Evolutionary conservation across 2,113 vertebrate species (phyloP).

Genomic region (Herpailurus yagouaroundi): DNA sequence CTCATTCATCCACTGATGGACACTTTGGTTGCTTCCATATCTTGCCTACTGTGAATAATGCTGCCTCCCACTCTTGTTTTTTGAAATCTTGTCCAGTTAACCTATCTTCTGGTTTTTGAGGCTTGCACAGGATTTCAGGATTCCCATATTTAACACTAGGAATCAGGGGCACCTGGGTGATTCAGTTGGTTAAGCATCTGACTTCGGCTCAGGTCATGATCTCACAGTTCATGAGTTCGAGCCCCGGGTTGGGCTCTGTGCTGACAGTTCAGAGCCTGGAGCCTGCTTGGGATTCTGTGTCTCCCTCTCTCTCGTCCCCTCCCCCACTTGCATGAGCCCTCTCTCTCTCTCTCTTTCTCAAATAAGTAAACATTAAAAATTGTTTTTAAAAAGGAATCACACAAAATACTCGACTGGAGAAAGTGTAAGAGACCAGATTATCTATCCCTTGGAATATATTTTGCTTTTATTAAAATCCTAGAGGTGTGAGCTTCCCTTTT

Average conservation of each 20-base stretch:
- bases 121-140: not conserved
- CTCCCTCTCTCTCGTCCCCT: too few species aligned
- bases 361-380: too few species aligned
- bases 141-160: constrained; percentile 33
- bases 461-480: constrained; percentile 55
- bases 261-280: too few species aligned
- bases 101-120: not conserved
- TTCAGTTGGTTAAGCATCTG: too few species aligned
- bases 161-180: not conserved
- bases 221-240: too few species aligned
- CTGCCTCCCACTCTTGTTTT: not conserved
- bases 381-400: not conserved
- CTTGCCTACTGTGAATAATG: not conserved
- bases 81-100: constrained; percentile 35
- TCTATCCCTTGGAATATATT: not conserved
- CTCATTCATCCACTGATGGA: not conserved
- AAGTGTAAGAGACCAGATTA: not conserved
- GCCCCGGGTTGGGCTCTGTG: too few species aligned
- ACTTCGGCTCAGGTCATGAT: too few species aligned
- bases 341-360: too few species aligned
- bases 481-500: not conserved
- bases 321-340: too few species aligned
- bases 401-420: not conserved
- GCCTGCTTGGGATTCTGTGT: too few species aligned
- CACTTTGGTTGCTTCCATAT: not conserved